phyloP scores from a whole-genome alignment of 2,888 invertebrate species.

The Argynnis bischoffii region DNA sequence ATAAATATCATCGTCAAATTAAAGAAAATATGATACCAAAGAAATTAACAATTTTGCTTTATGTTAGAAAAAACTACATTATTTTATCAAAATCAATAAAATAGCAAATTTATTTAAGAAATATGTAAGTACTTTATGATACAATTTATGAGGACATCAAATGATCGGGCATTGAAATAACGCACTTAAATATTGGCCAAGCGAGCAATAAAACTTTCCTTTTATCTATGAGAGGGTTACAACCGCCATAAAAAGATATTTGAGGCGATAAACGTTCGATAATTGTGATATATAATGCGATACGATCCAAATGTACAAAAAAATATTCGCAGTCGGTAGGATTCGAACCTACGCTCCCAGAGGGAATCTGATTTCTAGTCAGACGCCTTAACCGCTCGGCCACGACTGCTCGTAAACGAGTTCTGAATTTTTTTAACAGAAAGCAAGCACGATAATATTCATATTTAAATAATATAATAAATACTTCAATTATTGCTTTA shows the following conservation, averaged over 20 bases:
- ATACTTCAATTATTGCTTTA: not conserved
- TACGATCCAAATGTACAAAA: constrained; percentile 13
- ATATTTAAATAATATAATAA: not conserved
- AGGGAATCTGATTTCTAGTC: constrained; percentile 95
- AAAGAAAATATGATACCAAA: too few relatives aligned
- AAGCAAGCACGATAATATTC: not conserved
- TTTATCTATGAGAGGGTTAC: constrained; percentile 34
- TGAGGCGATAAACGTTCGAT: constrained; percentile 28
- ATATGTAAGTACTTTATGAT: constrained; percentile 24
- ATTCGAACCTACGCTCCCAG: constrained; percentile 95
- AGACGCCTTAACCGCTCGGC: constrained; percentile 95
- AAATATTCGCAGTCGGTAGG: constrained; percentile 88
- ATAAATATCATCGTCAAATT: too few relatives aligned
- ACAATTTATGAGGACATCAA: constrained; percentile 34
- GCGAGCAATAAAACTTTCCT: constrained; percentile 32
- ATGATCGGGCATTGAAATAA: constrained; percentile 32
- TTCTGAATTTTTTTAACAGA: not conserved
- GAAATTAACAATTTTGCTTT: too few relatives aligned
- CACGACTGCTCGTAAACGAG: constrained; percentile 82
- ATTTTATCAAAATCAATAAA: not conserved
- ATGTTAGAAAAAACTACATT: not conserved
- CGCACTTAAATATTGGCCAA: constrained; percentile 31
- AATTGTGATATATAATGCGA: constrained; percentile 23
- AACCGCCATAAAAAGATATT: constrained; percentile 35
- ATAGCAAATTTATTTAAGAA: not conserved